Evolutionary conservation across 2,888 invertebrate genomes (phyloP), one percentile per base, ranked within the genome.

Genomic region (Andrena camellia): DNA sequence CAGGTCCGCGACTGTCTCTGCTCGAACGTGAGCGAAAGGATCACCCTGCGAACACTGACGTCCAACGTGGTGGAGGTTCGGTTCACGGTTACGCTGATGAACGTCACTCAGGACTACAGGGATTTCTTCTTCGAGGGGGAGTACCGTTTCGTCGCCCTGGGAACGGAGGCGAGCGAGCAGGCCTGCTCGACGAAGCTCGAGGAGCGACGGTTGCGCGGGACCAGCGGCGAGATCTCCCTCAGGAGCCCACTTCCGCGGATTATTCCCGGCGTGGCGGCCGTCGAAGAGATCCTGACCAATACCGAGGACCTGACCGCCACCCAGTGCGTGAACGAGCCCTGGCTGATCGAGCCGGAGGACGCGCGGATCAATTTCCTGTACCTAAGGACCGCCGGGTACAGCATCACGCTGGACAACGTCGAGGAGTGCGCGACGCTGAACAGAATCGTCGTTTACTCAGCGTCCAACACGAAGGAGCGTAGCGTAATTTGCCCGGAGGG

Each of bases 61-160:
- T 96, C 97, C 1, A 95, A 96, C 67, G 95, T 96, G 75, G 96
- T 97, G 8, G 96, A 97, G 93, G 95, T 97, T 0, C 96, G 96
- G 91, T 97, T 97, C 92, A 96, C 96, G 26, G 96, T 97, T 7
- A 96, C 96, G 17, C 95, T 96, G 93, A 97, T 98, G 98, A 96
- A 97, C 94, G 96, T 97, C 76, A 96, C 97, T 7, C 97, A 97
- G 94, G 97, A 97, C 94, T 97, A 97, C 91, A 95, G 96, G 76
- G 96, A 97, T 92, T 97, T 97, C 94, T 96, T 96, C 92, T 97
- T 97, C 94, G 97, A 97, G 90, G 97, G 96, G 0, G 96, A 96
- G 92, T 97, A 96, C 89, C 96, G 96, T 91, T 96, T 96, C 92
- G 94, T 96, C 6, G 68, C 80, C 0, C 66, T 84, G 6, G 67